Base-by-base conservation (phyloP, 2,888 invertebrate species). In the Xanthia togata region DNA sequence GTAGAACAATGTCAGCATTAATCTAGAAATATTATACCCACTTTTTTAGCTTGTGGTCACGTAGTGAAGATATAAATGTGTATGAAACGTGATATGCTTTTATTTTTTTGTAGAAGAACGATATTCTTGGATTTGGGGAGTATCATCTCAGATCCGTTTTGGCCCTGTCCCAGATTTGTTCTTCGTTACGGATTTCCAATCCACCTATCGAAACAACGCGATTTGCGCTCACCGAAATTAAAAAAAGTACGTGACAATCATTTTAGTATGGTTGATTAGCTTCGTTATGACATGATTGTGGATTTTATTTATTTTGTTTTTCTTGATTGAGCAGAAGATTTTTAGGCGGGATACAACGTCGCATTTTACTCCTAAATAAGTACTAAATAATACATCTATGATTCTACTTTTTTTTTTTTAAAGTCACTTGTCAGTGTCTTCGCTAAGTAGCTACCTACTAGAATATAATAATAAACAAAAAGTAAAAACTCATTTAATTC, bases 11-110 rank as follows among this genome's bases (percentile, higher is more conserved):
- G 76, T 41, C 64, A 60, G 59, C 47, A 53, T 70, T 64, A 81
- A 59, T 31, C 38, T 71, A 64, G 35, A 78, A 47, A 67, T 68
- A 69, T 64, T 60, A 62, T 62, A 35, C 35, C 57, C 12, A 38
- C n/a, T 71, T 69, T 73, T n/a, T 60, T 50, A n/a, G 26, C 63
- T 55, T 50, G 17, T 41, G 55, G 63, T 81, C 84, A 84, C 86
- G 65, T 70, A 63, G 44, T 14, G n/a, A 53, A 41, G 47, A 62
- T 59, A 84, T 77, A 47, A 76, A 80, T 76, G 59, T 68, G 67
- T 73, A 69, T 59, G 69, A 67, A 78, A 84, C 81, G 87, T 84
- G 84, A 86, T 73, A 67, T 35, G 41, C 70, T 79, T 77, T 71
- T 67, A 59, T 68, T 70, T 11, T n/a, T 59, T 53, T 69, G 53